Percentiles rank a stretch among this genome's conserved stretches.
phyloP scores from a whole-genome alignment of 2,888 invertebrate species.

The Reticulitermes lucifugus region DNA sequence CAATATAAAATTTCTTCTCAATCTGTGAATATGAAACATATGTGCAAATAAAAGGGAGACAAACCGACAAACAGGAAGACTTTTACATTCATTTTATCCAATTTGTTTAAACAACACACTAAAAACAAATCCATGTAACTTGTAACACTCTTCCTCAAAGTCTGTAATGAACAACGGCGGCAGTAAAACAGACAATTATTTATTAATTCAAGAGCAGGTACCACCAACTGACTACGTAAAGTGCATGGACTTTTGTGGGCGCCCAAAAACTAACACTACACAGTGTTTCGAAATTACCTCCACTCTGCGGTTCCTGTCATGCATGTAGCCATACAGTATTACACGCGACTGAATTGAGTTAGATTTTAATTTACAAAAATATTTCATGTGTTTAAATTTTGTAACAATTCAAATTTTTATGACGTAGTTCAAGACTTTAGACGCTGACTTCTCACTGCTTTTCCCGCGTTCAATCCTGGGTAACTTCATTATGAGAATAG shows the following conservation, averaged over 20 bases:
- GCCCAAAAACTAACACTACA: background rate
- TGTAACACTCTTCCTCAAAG: background rate
- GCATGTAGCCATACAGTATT: background rate
- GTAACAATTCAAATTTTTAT: too few relatives aligned
- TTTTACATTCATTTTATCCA: too few relatives aligned
- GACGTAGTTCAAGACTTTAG: too few relatives aligned
- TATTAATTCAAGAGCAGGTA: background rate
- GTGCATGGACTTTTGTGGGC: background rate
- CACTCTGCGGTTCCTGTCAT: background rate
- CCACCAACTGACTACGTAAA: background rate
- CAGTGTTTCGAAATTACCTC: slow-evolving; percentile 2
- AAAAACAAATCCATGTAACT: background rate
- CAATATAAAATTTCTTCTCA: too few relatives aligned
- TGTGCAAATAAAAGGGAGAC: too few relatives aligned
- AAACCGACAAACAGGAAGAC: too few relatives aligned
- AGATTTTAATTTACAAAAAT: slow-evolving; percentile 6
- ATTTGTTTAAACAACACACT: background rate
- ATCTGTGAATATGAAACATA: too few relatives aligned
- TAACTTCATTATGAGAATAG: too few relatives aligned
- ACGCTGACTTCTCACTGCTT: too few relatives aligned
- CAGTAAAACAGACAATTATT: slow-evolving; percentile 5
- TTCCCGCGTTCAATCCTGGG: too few relatives aligned
- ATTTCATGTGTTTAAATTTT: background rate
- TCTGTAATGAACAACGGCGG: slow-evolving; percentile 6
- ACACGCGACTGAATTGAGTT: background rate